phyloP scores from a whole-genome alignment of 2,888 invertebrate species.

The Dysmachus trigonus region DNA sequence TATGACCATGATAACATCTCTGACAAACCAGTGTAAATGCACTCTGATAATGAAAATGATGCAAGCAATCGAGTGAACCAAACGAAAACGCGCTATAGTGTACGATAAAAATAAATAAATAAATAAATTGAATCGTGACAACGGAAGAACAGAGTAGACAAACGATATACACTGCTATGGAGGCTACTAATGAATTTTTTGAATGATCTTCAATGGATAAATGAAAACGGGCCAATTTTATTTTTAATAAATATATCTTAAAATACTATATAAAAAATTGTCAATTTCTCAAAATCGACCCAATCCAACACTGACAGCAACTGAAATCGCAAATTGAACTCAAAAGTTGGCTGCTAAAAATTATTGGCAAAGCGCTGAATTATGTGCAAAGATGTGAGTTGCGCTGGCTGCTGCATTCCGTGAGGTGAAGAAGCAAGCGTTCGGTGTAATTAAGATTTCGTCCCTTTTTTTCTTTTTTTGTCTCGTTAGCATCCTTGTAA shows the following conservation, averaged over 20 bases:
- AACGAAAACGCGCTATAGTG: background rate
- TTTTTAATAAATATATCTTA: conserved; percentile 42
- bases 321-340: background rate
- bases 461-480: background rate
- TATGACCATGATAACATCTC: background rate
- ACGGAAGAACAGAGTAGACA: background rate
- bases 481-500: background rate
- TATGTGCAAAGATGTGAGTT: background rate
- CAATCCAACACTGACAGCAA: conserved; percentile 33
- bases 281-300: conserved; percentile 16
- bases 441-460: background rate
- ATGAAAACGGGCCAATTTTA: conserved; percentile 51
- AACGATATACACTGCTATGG: conserved; percentile 13
- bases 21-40: conserved; percentile 10
- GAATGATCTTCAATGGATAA: conserved; percentile 49
- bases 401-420: conserved; percentile 33
- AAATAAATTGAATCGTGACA: background rate
- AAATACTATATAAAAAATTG: conserved; percentile 29
- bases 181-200: conserved; percentile 26
- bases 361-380: conserved; percentile 21
- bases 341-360: conserved; percentile 10
- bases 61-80: background rate
- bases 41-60: conserved; percentile 25
- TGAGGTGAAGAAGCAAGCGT: conserved; percentile 24
- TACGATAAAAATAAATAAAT: background rate